These are phyloP conservation scores for Dryobates pubescens DNA, from an alignment of 2,797 vertebrate species.

Conservation along the genomic window DNA sequence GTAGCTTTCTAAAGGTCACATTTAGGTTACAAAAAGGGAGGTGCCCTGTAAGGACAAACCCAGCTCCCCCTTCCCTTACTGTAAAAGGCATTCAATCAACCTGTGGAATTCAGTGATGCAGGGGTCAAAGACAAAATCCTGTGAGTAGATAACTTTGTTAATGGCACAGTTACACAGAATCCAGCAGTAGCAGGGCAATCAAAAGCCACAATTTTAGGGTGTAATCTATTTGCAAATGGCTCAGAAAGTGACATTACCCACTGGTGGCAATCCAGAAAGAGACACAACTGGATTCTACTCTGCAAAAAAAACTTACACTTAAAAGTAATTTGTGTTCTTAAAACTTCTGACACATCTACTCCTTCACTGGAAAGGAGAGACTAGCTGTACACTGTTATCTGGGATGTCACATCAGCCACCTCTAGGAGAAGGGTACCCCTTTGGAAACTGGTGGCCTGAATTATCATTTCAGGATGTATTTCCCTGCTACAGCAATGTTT, in stretches of 20 bases:
- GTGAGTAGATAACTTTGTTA: background rate
- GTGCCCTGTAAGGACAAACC: background rate
- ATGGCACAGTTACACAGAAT: fast-evolving
- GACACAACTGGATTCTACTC: background rate
- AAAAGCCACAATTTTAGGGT: background rate
- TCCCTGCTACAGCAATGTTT: background rate
- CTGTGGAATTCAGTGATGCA: constrained; percentile 10
- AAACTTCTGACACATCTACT: background rate
- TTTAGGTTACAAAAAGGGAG: constrained; percentile 19
- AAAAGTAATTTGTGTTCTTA: background rate
- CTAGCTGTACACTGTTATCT: background rate
- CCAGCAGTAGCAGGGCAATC: background rate
- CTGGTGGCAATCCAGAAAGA: background rate
- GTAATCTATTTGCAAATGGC: background rate
- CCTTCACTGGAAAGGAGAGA: background rate
- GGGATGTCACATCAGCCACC: fast-evolving
- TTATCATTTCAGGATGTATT: background rate
- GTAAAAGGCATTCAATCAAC: constrained; percentile 29
- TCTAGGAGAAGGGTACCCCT: background rate
- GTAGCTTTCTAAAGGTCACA: background rate
- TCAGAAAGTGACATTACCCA: background rate
- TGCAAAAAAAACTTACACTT: background rate
- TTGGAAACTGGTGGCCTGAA: background rate
- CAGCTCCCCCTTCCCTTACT: background rate
- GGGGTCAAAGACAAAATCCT: constrained; percentile 46